Evolutionary conservation across 1,140 invertebrate species (phyloP).

Genomic region (Apis cerana): DNA sequence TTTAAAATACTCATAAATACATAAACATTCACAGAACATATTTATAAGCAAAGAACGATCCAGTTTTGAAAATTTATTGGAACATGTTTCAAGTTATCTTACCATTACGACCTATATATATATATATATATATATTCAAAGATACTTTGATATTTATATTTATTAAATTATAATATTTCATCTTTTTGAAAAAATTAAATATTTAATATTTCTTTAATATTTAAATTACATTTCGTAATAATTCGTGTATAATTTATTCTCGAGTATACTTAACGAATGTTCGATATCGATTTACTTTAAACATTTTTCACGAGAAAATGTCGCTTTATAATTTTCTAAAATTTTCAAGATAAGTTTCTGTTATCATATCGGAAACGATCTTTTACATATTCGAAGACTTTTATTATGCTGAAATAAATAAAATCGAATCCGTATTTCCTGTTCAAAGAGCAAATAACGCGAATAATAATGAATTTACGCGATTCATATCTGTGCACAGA

Average conservation of each 20-base stretch:
- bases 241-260: neutral
- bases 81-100: no score
- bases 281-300: neutral
- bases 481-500: no score
- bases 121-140: no score
- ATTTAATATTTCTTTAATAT: neutral
- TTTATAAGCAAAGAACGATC: no score
- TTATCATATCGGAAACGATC: no score
- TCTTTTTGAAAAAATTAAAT: neutral
- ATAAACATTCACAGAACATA: no score
- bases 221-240: neutral
- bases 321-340: neutral
- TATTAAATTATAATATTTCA: neutral
- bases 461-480: conserved; percentile 27
- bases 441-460: neutral
- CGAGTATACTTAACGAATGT: neutral
- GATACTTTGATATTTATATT: neutral
- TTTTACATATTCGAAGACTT: neutral
- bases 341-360: neutral
- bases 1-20: no score
- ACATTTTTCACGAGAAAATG: neutral
- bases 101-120: neutral
- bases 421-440: neutral
- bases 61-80: no score
- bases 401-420: neutral